Conservation (phyloP, 2,113 vertebrate species). For the Cochlearius cochlearius region DNA sequence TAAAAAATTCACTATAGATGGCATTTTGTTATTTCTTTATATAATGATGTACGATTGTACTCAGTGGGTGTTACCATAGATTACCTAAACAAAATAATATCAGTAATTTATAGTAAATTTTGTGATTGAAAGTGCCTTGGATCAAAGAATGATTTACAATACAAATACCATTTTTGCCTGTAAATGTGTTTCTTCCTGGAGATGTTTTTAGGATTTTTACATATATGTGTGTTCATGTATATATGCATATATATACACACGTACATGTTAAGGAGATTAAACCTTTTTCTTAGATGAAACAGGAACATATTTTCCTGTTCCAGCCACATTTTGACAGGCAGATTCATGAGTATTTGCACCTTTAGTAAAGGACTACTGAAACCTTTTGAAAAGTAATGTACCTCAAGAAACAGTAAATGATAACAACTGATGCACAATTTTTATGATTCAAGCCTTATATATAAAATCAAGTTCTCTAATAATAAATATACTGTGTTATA, state of each 20-base stretch:
- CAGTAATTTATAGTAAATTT: background rate
- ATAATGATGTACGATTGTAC: background rate
- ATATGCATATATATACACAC: rapidly evolving
- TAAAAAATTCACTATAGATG: background rate
- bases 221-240: background rate
- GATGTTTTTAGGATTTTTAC: background rate
- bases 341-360: background rate
- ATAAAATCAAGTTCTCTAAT: constrained; percentile 36
- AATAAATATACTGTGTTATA: constrained; percentile 27
- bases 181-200: background rate
- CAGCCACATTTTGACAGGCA: background rate
- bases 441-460: constrained; percentile 9
- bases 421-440: constrained; percentile 43
- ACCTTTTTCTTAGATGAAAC: background rate
- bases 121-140: background rate
- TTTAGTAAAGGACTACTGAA: constrained; percentile 30
- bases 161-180: background rate
- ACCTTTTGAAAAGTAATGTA: constrained; percentile 38
- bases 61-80: background rate
- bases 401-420: constrained; percentile 29
- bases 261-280: background rate
- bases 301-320: background rate
- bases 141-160: background rate
- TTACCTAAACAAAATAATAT: background rate
- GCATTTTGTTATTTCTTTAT: background rate